phyloP scores from a whole-genome alignment of 2,113 vertebrate species.

The Uropsilus gracilis region DNA sequence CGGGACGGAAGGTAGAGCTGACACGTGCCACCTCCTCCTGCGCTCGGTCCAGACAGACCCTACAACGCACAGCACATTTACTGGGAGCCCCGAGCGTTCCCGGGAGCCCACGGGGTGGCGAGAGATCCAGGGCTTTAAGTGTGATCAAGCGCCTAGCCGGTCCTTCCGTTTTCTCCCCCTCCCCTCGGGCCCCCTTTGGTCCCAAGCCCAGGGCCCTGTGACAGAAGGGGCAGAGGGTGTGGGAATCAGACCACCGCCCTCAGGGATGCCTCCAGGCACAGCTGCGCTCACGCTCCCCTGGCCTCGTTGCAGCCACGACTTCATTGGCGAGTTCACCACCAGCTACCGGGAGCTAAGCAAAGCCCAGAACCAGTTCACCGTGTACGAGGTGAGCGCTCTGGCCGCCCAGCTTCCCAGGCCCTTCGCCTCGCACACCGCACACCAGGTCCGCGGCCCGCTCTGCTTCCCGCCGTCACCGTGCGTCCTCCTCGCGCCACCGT shows the following conservation, averaged over 20 bases:
- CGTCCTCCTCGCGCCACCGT: neutral
- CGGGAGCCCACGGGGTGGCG: neutral
- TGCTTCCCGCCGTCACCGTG: neutral
- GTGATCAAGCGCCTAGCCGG: too few relatives aligned
- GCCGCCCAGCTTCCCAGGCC: neutral
- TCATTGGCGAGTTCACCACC: constrained; percentile 98
- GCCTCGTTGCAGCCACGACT: constrained; percentile 91
- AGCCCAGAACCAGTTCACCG: constrained; percentile 97
- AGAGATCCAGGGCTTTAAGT: neutral
- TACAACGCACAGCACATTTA: neutral
- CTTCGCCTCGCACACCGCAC: too few relatives aligned
- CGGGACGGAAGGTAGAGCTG: constrained; percentile 94
- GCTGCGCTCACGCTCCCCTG: neutral
- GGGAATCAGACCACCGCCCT: neutral
- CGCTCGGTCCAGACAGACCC: neutral
- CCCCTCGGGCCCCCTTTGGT: neutral
- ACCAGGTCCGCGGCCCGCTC: too few relatives aligned
- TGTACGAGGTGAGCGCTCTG: constrained; percentile 89
- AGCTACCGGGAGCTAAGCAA: constrained; percentile 98
- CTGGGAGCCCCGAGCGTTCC: neutral
- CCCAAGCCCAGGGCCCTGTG: neutral
- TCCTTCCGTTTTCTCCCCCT: neutral
- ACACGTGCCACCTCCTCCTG: neutral
- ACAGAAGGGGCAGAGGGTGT: neutral
- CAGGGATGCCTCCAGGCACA: neutral